Evolutionary conservation across 2,113 vertebrate genomes (phyloP).

Genomic region (Pantherophis guttatus): DNA sequence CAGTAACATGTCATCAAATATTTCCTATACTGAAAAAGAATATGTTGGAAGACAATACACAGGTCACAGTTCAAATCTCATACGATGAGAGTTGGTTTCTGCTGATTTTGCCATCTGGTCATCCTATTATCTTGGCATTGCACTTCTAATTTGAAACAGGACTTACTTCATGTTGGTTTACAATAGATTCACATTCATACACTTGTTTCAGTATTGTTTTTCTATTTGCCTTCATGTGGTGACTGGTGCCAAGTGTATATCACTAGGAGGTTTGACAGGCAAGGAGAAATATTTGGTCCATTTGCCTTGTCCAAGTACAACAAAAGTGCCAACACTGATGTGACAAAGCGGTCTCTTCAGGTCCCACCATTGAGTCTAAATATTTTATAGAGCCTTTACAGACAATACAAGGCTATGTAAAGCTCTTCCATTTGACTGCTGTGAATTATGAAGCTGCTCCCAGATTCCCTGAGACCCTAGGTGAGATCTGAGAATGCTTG

Average conservation of each 20-base stretch:
- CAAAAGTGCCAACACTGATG: slow-evolving; percentile 42
- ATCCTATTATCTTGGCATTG: neutral
- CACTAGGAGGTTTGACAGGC: neutral
- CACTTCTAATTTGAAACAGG: neutral
- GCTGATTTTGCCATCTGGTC: neutral
- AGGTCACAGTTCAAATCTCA: neutral
- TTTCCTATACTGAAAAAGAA: neutral
- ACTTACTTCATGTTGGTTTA: neutral
- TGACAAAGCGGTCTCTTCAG: slow-evolving; percentile 52
- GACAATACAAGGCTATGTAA: slow-evolving; percentile 57
- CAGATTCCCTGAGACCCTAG: slow-evolving; percentile 56
- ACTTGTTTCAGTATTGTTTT: slow-evolving; percentile 26
- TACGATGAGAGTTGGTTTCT: neutral
- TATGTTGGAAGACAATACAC: neutral
- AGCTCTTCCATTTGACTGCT: slow-evolving; percentile 62
- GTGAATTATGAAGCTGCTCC: slow-evolving; percentile 67
- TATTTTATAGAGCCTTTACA: slow-evolving; percentile 62
- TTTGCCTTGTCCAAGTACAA: slow-evolving; percentile 16
- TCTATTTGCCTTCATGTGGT: neutral
- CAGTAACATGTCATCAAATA: neutral
- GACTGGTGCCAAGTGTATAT: neutral
- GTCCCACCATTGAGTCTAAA: slow-evolving; percentile 48
- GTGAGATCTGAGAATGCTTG: slow-evolving; percentile 61
- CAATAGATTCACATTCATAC: neutral
- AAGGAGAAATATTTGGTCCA: slow-evolving; percentile 8